Conservation (phyloP, 2,797 vertebrate genomes). For the Falco peregrinus region DNA sequence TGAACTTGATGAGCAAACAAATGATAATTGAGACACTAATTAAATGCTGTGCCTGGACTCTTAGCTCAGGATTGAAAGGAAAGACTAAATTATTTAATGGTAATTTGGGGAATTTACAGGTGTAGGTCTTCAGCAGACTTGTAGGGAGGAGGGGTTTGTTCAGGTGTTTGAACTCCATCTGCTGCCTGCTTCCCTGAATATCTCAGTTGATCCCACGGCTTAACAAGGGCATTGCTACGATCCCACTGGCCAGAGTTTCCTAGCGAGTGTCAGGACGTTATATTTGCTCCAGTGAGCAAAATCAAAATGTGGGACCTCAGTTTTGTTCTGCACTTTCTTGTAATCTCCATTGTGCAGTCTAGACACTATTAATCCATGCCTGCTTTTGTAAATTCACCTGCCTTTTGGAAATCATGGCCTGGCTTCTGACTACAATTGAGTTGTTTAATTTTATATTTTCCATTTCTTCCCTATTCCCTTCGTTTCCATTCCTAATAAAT, state of each 20-base stretch:
- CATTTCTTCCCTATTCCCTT: not conserved
- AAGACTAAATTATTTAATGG: slow-evolving; percentile 24
- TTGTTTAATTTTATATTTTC: not conserved
- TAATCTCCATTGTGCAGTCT: rapidly evolving
- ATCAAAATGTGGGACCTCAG: not conserved
- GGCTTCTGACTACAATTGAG: not conserved
- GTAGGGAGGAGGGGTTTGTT: not conserved
- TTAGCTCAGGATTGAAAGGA: slow-evolving; percentile 32
- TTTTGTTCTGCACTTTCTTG: not conserved
- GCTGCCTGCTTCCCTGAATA: not conserved
- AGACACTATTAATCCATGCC: not conserved
- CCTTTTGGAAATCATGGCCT: not conserved
- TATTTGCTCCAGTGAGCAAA: not conserved
- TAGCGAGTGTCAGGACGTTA: not conserved
- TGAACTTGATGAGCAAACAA: slow-evolving; percentile 73
- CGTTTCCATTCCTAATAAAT: not conserved
- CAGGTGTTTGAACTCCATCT: not conserved
- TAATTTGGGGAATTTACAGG: not conserved
- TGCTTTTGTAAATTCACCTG: not conserved
- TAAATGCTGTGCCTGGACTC: slow-evolving; percentile 52
- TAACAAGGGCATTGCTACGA: not conserved
- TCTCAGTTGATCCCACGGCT: not conserved
- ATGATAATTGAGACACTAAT: slow-evolving; percentile 73
- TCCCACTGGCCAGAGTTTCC: not conserved
- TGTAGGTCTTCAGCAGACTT: not conserved